A percentile compares a stretch with the other conserved stretches of the same genome.
Evolutionary conservation across 2,888 invertebrate species (phyloP).

Genomic region (Plebejus melissa): DNA sequence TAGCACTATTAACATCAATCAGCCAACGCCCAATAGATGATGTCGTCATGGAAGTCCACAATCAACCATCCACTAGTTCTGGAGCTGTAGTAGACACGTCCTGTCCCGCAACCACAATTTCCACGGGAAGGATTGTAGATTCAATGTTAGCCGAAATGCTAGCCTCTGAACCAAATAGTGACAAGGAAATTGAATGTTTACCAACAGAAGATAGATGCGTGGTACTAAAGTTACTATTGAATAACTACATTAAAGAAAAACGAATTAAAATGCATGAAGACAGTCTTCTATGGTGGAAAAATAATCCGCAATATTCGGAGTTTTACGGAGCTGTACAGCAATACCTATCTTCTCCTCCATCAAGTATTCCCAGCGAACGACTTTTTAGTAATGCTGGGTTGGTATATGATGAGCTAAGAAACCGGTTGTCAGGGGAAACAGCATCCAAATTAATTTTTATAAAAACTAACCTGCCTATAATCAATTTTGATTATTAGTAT

Average conservation of each 20-base stretch:
- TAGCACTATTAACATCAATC: neutral
- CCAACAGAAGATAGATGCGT: neutral
- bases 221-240: conserved; percentile 23
- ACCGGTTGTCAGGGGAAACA: neutral
- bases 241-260: conserved; percentile 28
- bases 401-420: neutral
- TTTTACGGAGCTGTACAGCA: neutral
- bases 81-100: neutral
- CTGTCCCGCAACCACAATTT: neutral
- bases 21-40: neutral
- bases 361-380: neutral
- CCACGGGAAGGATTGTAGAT: conserved; percentile 11
- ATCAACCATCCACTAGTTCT: neutral
- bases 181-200: neutral
- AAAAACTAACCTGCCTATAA: neutral
- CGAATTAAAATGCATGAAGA: conserved; percentile 28
- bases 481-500: neutral
- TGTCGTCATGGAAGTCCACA: neutral
- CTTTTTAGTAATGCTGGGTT: neutral
- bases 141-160: conserved; percentile 30
- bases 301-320: conserved; percentile 16
- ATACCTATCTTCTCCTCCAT: neutral
- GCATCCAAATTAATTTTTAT: neutral
- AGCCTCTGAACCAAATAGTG: conserved; percentile 22
- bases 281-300: conserved; percentile 29